Conservation (phyloP, 92 coral and sea anemone genomes). For the Phymanthus crucifer region DNA sequence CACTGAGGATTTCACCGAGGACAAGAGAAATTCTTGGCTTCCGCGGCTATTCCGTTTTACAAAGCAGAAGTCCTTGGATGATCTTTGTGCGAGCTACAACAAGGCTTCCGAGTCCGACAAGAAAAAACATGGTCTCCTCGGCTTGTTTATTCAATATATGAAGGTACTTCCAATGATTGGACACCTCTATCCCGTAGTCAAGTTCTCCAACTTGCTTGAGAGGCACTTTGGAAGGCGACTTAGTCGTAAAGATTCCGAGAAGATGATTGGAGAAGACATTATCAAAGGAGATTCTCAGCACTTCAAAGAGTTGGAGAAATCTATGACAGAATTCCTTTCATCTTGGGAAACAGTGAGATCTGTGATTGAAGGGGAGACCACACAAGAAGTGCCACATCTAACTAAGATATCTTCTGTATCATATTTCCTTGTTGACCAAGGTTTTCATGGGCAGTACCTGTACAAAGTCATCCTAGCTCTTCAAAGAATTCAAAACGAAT, state of each 20-base stretch:
- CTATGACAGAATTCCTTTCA: conserved; percentile 30
- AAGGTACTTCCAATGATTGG: conserved; percentile 34
- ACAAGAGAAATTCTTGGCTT: conserved; percentile 30
- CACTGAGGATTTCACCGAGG: conserved; percentile 23
- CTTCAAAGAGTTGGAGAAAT: conserved; percentile 15
- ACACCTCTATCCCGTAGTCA: conserved; percentile 51
- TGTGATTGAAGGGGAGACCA: conserved; percentile 29
- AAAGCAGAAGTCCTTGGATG: conserved; percentile 38
- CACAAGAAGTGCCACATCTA: conserved; percentile 46
- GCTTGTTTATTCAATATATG: conserved; percentile 52
- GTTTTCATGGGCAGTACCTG: conserved; percentile 36
- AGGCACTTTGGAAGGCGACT: conserved; percentile 51
- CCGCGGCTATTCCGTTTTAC: conserved; percentile 47
- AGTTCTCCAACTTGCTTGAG: conserved; percentile 57
- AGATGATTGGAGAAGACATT: conserved; percentile 52
- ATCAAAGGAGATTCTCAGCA: conserved; percentile 35
- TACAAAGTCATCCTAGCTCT: conserved; percentile 41
- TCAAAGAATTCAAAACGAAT: conserved; percentile 55
- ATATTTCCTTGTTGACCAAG: conserved; percentile 42
- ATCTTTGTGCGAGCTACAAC: conserved; percentile 37
- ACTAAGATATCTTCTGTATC: conserved; percentile 41
- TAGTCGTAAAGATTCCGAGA: conserved; percentile 60
- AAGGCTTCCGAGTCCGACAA: conserved; percentile 22
- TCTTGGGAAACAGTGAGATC: conserved; percentile 55
- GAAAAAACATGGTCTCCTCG: conserved; percentile 40